phyloP scores from a whole-genome alignment of 2,113 vertebrate species.

The Sceloporus undulatus region DNA sequence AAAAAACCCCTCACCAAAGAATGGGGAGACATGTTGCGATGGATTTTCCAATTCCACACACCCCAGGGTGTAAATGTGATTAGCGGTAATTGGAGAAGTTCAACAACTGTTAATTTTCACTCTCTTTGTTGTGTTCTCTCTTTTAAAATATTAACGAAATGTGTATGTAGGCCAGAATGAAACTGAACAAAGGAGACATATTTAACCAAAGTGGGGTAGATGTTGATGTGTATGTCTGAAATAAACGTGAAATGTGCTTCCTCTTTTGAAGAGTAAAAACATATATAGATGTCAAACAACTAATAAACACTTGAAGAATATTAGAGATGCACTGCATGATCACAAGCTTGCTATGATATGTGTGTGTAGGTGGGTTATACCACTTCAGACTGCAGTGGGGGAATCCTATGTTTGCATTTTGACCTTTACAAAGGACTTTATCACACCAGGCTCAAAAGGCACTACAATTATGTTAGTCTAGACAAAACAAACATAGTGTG shows the following conservation, averaged over 20 bases:
- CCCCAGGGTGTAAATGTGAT: constrained; percentile 76
- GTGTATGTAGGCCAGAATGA: constrained; percentile 55
- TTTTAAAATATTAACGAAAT: constrained; percentile 73
- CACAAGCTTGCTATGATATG: background rate
- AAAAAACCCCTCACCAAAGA: background rate
- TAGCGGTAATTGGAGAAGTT: constrained; percentile 72
- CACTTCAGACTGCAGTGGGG: background rate
- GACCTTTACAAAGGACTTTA: background rate
- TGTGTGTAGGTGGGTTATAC: background rate
- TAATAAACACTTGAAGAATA: constrained; percentile 57
- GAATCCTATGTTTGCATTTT: background rate
- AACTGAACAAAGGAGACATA: constrained; percentile 66
- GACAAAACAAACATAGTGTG: no score
- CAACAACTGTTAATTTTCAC: constrained; percentile 73
- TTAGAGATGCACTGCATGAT: background rate
- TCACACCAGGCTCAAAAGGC: no score
- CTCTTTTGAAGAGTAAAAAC: constrained; percentile 30
- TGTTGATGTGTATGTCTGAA: constrained; percentile 51
- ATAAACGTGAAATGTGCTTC: constrained; percentile 58
- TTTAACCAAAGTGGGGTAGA: constrained; percentile 67
- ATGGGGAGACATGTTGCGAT: constrained; percentile 55
- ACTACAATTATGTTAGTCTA: no score
- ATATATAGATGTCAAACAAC: constrained; percentile 8
- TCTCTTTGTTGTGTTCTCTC: constrained; percentile 66
- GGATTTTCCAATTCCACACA: constrained; percentile 72